Evolutionary conservation across 2,888 invertebrate genomes (phyloP).

Genomic region (Luffia ferchaultella): DNA sequence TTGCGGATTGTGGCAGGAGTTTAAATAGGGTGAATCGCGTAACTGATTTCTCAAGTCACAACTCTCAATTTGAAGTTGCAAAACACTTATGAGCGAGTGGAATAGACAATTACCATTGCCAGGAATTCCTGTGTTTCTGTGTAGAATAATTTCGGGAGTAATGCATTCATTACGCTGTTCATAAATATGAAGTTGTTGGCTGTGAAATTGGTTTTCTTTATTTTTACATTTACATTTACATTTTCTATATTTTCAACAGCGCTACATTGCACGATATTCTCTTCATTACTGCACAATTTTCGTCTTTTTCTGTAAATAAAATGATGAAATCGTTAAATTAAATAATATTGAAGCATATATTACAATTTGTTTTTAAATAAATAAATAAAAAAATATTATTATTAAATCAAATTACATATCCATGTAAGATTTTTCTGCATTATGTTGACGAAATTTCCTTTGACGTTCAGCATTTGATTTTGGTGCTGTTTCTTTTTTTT

Average conservation of each 20-base stretch:
- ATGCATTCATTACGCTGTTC: constrained; percentile 20
- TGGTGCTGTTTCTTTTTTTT: constrained; percentile 18
- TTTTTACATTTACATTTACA: constrained; percentile 5
- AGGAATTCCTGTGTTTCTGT: constrained; percentile 22
- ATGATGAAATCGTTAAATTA: constrained; percentile 21
- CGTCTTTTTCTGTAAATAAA: constrained; percentile 22
- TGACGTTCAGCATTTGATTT: constrained; percentile 24
- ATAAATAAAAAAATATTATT: constrained; percentile 10
- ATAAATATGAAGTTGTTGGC: constrained; percentile 17
- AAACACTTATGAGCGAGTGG: constrained; percentile 23
- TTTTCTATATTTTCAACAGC: constrained; percentile 14
- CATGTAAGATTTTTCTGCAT: constrained; percentile 21
- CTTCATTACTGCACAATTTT: constrained; percentile 21
- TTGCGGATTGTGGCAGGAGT: constrained; percentile 27
- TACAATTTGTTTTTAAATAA: constrained; percentile 21
- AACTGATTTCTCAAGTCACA: constrained; percentile 25
- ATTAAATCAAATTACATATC: constrained; percentile 23
- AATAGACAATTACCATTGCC: constrained; percentile 21
- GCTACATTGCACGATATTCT: constrained; percentile 19
- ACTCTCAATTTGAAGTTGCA: constrained; percentile 25
- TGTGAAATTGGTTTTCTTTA: constrained; percentile 16
- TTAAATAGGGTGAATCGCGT: constrained; percentile 27
- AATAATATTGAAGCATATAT: constrained; percentile 20
- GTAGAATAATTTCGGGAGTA: constrained; percentile 24
- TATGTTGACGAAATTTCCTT: constrained; percentile 24